A percentile compares a stretch with the other conserved stretches of the same genome.
phyloP scores from a whole-genome alignment of 2,888 invertebrate species.

The Spilarctia lutea region DNA sequence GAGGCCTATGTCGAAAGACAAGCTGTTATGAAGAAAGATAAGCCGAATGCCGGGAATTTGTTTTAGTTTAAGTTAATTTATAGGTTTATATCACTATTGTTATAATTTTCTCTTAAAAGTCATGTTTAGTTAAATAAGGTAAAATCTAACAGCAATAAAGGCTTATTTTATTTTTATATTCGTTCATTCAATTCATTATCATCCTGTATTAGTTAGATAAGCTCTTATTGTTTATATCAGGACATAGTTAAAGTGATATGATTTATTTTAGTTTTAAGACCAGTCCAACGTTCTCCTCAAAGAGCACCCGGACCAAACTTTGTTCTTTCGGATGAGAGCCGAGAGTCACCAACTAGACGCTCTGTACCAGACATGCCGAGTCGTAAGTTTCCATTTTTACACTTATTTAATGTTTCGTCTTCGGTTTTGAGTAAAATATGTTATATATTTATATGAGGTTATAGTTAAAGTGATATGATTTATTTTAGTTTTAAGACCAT shows the following conservation, averaged over 20 bases:
- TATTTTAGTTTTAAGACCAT: conserved; percentile 1
- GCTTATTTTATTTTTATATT: too few relatives aligned
- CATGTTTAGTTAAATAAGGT: too few relatives aligned
- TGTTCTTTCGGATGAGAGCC: neutral
- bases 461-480: neutral
- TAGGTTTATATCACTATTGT: too few relatives aligned
- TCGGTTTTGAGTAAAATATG: neutral
- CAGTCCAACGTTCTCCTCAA: neutral
- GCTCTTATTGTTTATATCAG: neutral
- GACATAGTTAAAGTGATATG: neutral
- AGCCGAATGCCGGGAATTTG: too few relatives aligned
- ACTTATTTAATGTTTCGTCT: neutral
- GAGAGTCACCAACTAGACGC: neutral
- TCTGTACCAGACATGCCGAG: neutral
- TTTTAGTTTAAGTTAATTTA: too few relatives aligned
- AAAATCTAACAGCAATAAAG: too few relatives aligned
- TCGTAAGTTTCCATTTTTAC: neutral
- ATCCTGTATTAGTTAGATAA: too few relatives aligned
- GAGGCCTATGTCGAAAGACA: too few relatives aligned
- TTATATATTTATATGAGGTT: neutral
- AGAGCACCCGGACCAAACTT: neutral
- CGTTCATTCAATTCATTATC: too few relatives aligned
- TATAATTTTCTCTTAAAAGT: too few relatives aligned
- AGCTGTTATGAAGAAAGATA: too few relatives aligned
- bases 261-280: conserved; percentile 3